Evolutionary conservation across 2,113 vertebrate genomes (phyloP).

Genomic region (Pseudorasbora parva): DNA sequence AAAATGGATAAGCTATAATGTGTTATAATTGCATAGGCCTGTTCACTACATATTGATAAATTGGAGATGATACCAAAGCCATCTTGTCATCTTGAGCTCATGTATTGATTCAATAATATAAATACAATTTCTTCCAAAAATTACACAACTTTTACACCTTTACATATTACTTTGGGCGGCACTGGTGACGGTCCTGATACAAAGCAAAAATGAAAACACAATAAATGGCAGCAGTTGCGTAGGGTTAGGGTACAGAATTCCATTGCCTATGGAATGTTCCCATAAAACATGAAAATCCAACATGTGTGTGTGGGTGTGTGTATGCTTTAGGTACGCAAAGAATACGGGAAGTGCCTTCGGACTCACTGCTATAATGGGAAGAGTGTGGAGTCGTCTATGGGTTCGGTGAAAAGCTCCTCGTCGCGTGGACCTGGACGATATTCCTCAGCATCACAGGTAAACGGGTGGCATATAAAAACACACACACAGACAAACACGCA

Average conservation of each 20-base stretch:
- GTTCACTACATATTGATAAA: neutral
- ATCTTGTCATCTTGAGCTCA: neutral
- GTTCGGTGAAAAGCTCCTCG: slow-evolving; percentile 90
- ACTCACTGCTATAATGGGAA: slow-evolving; percentile 96
- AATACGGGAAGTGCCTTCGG: slow-evolving; percentile 94
- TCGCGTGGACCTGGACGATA: slow-evolving; percentile 92
- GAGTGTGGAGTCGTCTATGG: slow-evolving; percentile 93
- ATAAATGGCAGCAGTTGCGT: neutral
- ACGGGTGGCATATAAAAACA: neutral
- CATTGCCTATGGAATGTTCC: no score
- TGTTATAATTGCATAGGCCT: neutral
- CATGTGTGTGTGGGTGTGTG: slow-evolving; percentile 14
- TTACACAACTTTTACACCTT: neutral
- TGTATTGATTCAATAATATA: neutral
- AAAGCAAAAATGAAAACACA: neutral
- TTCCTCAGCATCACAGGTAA: slow-evolving; percentile 93
- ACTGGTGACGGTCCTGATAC: neutral
- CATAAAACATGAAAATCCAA: no score
- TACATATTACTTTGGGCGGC: neutral
- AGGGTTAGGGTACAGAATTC: no score
- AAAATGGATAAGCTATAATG: neutral
- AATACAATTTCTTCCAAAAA: neutral
- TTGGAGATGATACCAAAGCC: neutral
- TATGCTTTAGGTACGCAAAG: slow-evolving; percentile 88
- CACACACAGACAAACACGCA: neutral